phyloP scores from a whole-genome alignment of 2,113 vertebrate genomes.

The Oreochromis niloticus region DNA sequence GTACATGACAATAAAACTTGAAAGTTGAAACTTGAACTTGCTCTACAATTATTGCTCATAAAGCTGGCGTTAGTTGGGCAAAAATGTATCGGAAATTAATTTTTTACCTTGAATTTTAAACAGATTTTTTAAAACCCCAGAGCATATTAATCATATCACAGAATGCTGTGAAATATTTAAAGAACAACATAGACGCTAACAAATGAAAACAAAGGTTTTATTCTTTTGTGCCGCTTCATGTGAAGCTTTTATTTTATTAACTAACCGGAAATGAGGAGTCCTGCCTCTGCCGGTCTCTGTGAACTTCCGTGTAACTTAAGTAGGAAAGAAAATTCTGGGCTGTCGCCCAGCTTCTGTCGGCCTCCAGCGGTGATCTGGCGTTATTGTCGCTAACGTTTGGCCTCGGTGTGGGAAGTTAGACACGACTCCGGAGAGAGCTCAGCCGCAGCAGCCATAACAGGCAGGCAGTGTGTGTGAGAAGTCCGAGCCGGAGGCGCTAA shows the following conservation, averaged over 20 bases:
- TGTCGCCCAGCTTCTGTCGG: background rate
- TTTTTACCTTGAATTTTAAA: background rate
- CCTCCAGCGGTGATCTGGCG: background rate
- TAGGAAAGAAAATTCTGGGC: background rate
- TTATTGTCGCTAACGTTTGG: background rate
- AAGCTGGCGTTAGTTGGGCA: background rate
- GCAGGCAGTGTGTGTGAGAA: background rate
- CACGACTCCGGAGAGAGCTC: background rate
- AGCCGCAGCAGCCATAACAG: background rate
- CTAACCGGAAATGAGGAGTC: background rate
- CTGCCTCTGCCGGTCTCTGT: background rate
- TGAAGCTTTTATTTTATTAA: background rate
- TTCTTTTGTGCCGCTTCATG: background rate
- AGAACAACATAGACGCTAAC: background rate
- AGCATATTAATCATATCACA: too few relatives aligned
- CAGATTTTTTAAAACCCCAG: background rate
- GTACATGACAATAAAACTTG: too few relatives aligned
- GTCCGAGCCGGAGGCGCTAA: background rate
- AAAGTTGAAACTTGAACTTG: too few relatives aligned
- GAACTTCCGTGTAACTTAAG: background rate
- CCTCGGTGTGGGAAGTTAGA: background rate
- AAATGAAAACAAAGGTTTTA: background rate
- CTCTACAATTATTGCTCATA: background rate
- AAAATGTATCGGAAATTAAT: background rate
- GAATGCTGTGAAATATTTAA: background rate